A percentile compares a stretch with the other conserved stretches of the same genome.
These are phyloP conservation scores for Catostomus latipinnis DNA, from an alignment of 2,797 vertebrate species.

Conservation along the genomic window DNA sequence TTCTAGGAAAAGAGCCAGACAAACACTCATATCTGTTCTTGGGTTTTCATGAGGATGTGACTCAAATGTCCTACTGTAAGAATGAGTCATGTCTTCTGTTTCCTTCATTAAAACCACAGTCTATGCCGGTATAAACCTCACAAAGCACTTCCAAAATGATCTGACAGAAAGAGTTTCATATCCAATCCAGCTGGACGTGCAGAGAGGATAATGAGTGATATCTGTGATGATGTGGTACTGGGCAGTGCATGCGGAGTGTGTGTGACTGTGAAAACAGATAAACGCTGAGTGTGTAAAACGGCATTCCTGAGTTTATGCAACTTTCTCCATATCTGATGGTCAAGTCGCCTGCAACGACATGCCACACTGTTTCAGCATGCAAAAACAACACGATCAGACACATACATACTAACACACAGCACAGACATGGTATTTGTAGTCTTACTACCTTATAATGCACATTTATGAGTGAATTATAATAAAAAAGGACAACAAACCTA, in stretches of 20 bases:
- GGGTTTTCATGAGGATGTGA: slow-evolving; percentile 18
- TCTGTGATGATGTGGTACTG: slow-evolving; percentile 12
- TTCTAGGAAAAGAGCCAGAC: slow-evolving; percentile 7
- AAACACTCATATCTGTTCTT: neutral
- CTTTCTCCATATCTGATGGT: slow-evolving; percentile 48
- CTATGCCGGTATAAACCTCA: too few relatives aligned
- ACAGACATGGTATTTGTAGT: slow-evolving; percentile 68
- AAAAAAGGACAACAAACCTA: neutral
- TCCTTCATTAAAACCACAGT: neutral
- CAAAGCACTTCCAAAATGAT: too few relatives aligned
- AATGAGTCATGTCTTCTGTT: slow-evolving; percentile 5
- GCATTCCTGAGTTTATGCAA: slow-evolving; percentile 61
- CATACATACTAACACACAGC: slow-evolving; percentile 40
- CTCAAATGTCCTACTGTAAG: neutral
- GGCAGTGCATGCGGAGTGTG: neutral
- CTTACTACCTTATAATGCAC: neutral
- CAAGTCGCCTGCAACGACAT: slow-evolving; percentile 56
- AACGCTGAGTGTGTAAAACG: slow-evolving; percentile 44
- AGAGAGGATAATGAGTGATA: slow-evolving; percentile 13
- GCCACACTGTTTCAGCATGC: slow-evolving; percentile 70
- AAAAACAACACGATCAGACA: slow-evolving; percentile 53
- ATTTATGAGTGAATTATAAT: neutral
- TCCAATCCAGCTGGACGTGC: neutral
- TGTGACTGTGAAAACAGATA: neutral
- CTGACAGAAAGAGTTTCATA: neutral